Evolutionary conservation across 2,797 vertebrate genomes (phyloP), one percentile per base, ranked within the genome.

Genomic region (Enteromius afrohamiltoni): DNA sequence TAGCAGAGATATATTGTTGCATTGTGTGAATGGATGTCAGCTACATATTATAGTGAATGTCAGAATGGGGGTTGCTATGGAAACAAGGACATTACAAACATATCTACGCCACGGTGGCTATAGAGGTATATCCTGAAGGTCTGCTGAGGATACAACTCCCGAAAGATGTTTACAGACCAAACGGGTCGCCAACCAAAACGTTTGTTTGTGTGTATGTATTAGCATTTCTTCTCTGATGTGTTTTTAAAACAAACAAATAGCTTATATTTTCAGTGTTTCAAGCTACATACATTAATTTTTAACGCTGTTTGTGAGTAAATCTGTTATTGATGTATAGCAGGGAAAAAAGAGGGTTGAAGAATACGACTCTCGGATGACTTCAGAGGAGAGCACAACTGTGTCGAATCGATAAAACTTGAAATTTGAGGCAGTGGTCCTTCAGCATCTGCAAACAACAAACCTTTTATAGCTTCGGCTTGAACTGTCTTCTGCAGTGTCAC

Each of bases 21-120:
- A 75, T 73, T 86, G 80, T 85, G 80, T 83, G 80, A 81, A 79
- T 86, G 74, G 77, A 83, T 83, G 80, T 83, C 80, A 51, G 73
- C 80, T 60, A 77, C 85, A 65, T 49, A 71, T 81, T 79, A 58
- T 78, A 62, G 80, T 76, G 80, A 69, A 80, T 78, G 75, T 86
- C 85, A 84, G 74, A 78, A 71, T 37, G 31, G 17, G 17, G 60
- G 84, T 88, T 88, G 86, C 88, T 83, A 90, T 87, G 84, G 88
- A 86, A 88, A 88, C 87, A 80, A 73, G 83, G 62, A 73, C 67
- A 73, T 83, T 85, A 74, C 81, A 85, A 77, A 80, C 68, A 78
- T 79, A 87, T 45, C 83, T 83, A 79, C 69, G 31, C 79, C 79
- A 82, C n/a, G 53, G 67, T 82, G 78, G 83, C 75, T 82, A 62